Percentiles rank a stretch among this genome's conserved stretches.
phyloP scores from a whole-genome alignment of 2,888 invertebrate species.

The Synanthedon myopaeformis region DNA sequence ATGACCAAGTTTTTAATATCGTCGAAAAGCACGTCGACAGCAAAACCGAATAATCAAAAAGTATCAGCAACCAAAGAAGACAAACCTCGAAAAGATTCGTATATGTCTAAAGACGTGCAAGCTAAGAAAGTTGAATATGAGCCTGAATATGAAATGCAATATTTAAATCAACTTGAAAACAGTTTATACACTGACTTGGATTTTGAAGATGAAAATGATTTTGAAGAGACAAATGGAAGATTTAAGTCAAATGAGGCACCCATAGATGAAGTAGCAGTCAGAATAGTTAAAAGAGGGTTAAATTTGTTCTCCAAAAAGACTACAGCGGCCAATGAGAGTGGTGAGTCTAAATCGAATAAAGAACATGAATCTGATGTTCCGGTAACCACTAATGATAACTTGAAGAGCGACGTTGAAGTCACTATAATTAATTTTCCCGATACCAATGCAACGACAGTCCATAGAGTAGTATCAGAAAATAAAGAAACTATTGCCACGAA shows the following conservation, averaged over 20 bases:
- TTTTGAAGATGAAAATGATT: conserved; percentile 2
- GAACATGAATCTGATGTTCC: background rate
- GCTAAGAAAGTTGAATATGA: conserved; percentile 2
- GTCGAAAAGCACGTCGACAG: background rate
- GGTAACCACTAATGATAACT: conserved; percentile 1
- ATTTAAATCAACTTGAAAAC: conserved; percentile 10
- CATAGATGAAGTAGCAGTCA: no score
- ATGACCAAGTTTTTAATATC: background rate
- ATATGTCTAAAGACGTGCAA: background rate
- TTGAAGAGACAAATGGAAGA: no score
- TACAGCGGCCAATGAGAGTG: background rate
- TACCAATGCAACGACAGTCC: no score
- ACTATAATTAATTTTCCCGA: conserved; percentile 17
- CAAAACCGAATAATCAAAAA: no score
- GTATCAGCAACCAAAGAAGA: no score
- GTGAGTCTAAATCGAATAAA: background rate
- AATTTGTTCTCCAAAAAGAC: background rate
- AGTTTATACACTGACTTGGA: conserved; percentile 1
- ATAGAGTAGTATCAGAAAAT: no score
- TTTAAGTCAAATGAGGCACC: no score
- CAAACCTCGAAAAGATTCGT: no score
- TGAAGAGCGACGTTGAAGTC: conserved; percentile 12
- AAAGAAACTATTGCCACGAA: no score
- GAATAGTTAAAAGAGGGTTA: background rate
- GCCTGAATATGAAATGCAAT: conserved; percentile 10